A percentile compares a stretch with the other conserved stretches of the same genome.
Conservation (phyloP, 2,888 invertebrate species). For the Sympetrum striolatum region DNA sequence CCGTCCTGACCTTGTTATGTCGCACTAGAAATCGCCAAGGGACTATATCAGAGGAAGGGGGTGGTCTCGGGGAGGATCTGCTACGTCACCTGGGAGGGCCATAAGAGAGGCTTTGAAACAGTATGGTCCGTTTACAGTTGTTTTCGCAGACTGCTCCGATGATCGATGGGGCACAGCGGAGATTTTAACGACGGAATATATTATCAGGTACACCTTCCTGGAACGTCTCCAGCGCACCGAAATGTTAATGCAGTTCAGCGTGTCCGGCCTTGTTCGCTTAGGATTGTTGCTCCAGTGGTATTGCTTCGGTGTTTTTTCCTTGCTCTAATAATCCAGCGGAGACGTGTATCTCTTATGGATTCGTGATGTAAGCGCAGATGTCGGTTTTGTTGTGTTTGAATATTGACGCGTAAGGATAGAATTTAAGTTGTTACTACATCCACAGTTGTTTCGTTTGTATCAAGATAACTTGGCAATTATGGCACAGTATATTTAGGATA, state of each 20-base stretch:
- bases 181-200: slow-evolving; percentile 13
- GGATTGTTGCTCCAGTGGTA: not conserved
- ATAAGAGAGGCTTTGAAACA: not conserved
- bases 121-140: not conserved
- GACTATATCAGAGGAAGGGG: not conserved
- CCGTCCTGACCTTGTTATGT: slow-evolving; percentile 19
- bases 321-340: no score
- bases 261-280: not conserved
- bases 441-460: no score
- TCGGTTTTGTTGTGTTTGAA: no score
- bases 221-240: not conserved
- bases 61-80: not conserved
- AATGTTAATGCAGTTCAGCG: not conserved
- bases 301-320: no score
- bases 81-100: not conserved
- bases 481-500: no score
- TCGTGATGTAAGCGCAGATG: no score
- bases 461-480: no score
- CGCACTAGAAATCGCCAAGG: not conserved
- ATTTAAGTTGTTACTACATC: no score
- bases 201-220: not conserved
- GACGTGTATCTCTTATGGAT: no score
- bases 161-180: not conserved
- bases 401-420: no score
- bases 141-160: not conserved